Conservation (phyloP, 2,888 invertebrate species). For the Digitonthophagus gazella region DNA sequence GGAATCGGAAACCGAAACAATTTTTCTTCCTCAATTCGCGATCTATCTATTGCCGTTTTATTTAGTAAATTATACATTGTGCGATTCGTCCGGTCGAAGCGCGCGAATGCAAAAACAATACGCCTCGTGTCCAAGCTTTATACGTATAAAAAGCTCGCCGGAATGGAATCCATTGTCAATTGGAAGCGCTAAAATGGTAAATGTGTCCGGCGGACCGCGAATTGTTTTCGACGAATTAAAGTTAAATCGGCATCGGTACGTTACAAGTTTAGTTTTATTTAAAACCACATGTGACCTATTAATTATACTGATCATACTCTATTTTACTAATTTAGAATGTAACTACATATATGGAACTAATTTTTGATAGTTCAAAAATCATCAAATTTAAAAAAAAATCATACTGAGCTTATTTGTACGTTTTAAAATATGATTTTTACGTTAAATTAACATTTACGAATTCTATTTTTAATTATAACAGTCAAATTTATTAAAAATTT, state of each 20-base stretch:
- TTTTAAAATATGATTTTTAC: too few species aligned
- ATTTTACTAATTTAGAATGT: too few species aligned
- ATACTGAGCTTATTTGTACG: too few species aligned
- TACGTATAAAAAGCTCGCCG: neutral
- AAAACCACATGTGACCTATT: neutral
- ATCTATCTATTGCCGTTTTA: neutral
- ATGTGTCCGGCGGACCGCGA: neutral
- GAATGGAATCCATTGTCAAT: neutral
- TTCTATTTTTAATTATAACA: too few species aligned
- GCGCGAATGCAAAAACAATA: neutral
- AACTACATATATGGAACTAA: too few species aligned
- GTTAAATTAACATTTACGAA: too few species aligned
- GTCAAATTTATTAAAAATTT: too few species aligned
- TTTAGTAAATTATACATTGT: neutral
- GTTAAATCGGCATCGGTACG: too few species aligned
- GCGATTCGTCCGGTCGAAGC: neutral
- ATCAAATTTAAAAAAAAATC: too few species aligned
- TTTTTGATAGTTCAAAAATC: too few species aligned
- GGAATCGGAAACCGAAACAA: neutral
- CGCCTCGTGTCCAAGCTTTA: neutral
- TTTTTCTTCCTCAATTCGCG: neutral
- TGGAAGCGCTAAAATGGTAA: neutral
- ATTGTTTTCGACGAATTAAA: neutral
- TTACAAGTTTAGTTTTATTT: neutral
- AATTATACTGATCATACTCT: neutral